These are phyloP conservation scores for Chaitophorus viminalis DNA, from an alignment of 2,888 invertebrate species.

Conservation along the genomic window DNA sequence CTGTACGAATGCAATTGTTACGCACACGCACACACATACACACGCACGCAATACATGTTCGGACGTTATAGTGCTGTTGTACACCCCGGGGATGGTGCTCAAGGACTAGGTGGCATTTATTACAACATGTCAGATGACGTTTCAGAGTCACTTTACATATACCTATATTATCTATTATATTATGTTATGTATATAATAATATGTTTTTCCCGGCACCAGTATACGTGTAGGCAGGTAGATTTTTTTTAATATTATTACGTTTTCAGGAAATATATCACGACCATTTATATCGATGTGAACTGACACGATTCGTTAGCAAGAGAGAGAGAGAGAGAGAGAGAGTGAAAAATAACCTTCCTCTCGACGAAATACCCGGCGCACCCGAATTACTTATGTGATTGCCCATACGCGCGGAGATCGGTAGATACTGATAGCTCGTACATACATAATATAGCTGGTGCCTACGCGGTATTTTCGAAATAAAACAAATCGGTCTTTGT, in stretches of 20 bases:
- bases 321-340: neutral
- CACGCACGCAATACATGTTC: neutral
- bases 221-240: neutral
- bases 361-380: constrained; percentile 28
- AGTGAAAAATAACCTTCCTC: neutral
- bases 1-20: neutral
- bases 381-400: constrained; percentile 43
- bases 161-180: no score
- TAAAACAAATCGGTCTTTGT: neutral
- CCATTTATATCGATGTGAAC: constrained; percentile 14
- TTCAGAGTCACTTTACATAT: neutral
- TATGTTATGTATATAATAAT: no score
- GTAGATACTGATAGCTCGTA: neutral
- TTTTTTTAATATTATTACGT: constrained; percentile 7
- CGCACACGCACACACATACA: neutral
- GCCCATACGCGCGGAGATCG: neutral
- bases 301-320: neutral
- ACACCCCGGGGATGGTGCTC: constrained; percentile 41
- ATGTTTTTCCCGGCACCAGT: no score
- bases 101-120: constrained; percentile 32
- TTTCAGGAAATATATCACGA: constrained; percentile 6
- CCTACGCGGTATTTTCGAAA: neutral
- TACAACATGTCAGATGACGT: neutral
- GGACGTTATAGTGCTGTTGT: neutral
- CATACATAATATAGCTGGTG: neutral